Conservation (phyloP, 2,797 vertebrate species). For the Gallirallus australis region DNA sequence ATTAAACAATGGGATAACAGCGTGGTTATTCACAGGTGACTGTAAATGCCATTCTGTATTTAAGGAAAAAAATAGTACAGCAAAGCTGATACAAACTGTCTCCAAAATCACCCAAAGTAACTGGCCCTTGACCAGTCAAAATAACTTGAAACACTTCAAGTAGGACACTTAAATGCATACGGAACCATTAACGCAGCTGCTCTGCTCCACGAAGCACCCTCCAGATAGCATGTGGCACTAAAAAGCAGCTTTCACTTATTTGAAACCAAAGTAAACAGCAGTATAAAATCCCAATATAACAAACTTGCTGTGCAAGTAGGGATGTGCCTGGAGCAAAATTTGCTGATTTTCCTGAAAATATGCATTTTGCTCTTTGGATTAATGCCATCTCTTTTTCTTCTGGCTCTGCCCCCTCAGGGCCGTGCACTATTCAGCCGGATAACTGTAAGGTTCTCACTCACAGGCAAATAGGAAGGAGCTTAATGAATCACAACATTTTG, state of each 20-base stretch:
- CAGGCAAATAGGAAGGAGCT: conserved; percentile 48
- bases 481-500: conserved; percentile 60
- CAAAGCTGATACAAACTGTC: neutral
- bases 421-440: conserved; percentile 21
- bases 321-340: conserved; percentile 65
- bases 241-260: conserved; percentile 37
- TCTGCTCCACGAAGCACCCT: neutral
- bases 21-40: neutral
- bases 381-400: conserved; percentile 48
- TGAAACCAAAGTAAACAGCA: conserved; percentile 65
- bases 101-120: neutral
- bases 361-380: conserved; percentile 63
- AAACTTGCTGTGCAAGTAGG: conserved; percentile 34
- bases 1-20: neutral
- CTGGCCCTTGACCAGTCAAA: neutral
- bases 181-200: neutral
- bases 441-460: conserved; percentile 53
- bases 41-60: neutral
- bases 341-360: conserved; percentile 72
- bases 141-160: neutral
- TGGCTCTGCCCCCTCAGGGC: conserved; percentile 40
- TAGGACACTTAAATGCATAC: neutral
- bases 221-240: neutral
- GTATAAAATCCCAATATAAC: conserved; percentile 56
- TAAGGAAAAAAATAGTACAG: neutral